Evolutionary conservation across 1,140 invertebrate genomes (phyloP), one percentile per base, ranked within the genome.

Genomic region (Bilobella aurantiaca): DNA sequence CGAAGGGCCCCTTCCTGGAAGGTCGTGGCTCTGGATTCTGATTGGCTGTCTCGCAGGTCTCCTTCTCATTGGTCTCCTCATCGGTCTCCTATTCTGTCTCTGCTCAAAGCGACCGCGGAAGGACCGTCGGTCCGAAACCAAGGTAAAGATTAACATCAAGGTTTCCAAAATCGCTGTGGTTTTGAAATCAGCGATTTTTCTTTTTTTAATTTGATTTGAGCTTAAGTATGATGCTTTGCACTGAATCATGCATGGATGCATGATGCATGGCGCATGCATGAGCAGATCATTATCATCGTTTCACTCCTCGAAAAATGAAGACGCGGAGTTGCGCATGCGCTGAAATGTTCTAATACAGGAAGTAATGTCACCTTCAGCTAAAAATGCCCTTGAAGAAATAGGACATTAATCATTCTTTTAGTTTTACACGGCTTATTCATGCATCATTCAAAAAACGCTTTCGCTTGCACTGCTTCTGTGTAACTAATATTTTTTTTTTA

Each of bases 11-110:
- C 53, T 79, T 78, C 12, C 37, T 12, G n/a, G 78, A 78, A 47
- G 65, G 25, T 63, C 60, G 1, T 68, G 66, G 66, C 42, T 71
- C 29, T 71, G 69, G 69, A 72, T 75, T 12, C 75, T 84, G 23
- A 78, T 87, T 14, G 78, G 87, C 2, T 79, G 84, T 2, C 73
- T 87, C 0, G 79, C 86, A 0, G 71, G 89, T 3, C 21, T 74
- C 16, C 14, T 74, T 8, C 30, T 75, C 2, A 53, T 76, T 5
- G 64, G 73, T 12, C 34, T 74, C 2, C 60, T 75, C 29, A 49
- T 76, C 29, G 29, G 75, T 1, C 34, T 75, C 2, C 65, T 75
- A n/a, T n/a, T n/a, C 23, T 73, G 73, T 53, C 70, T 74, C 29
- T 75, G 75, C 56, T 70, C 71, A 27, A 67, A 67, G 28, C 62